Base-by-base conservation (phyloP, 2,797 vertebrate species). In the Coluber constrictor region DNA sequence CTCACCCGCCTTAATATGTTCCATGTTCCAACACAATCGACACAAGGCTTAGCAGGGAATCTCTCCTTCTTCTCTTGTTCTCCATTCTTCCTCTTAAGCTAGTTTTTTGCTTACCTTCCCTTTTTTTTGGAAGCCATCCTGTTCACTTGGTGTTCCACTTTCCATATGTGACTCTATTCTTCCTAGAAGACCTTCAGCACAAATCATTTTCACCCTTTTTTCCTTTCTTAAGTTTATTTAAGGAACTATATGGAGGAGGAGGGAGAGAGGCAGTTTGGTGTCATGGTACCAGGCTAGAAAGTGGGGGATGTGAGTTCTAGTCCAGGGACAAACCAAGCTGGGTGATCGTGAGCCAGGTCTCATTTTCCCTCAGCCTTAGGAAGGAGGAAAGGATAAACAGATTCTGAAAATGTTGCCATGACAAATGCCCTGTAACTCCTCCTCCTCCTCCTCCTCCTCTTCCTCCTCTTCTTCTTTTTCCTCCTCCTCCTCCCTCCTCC, bases 401-500 rank as follows among this genome's bases (percentile, higher is more conserved):
- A 8, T 79, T 79, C 32, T 79, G 70, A 43, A 79, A 43, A 43
- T 43, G 1, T 43, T 79, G 32, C 70, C 70, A 79, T 37, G 32
- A 79, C 32, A 79, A 43, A 8, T 43, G 70, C 18, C 70, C 20
- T 20, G 70, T 37, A 47, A 47, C 7, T 25, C 5, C 37, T 51
- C 7, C 25, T 61, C 60, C 60, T 10, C 11, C 37, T 47, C 23
- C 11, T 12, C 9, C 0, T 86, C 37, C 1, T 66, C 29, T 0
- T 66, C n/a, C 1, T 83, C 13, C 0, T 43, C 74, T 7, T 10
- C 37, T 13, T 23, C n/a, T n/a, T n/a, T n/a, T n/a, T n/a, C 74
- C 1, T 15, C 37, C 1, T 6, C 2, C 2, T 6, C 18, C 6
- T 1, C 37, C n/a, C n/a, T n/a, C n/a, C n/a, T n/a, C n/a, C n/a